Conservation (phyloP, 1,140 invertebrate genomes). For the Bombus polaris region DNA sequence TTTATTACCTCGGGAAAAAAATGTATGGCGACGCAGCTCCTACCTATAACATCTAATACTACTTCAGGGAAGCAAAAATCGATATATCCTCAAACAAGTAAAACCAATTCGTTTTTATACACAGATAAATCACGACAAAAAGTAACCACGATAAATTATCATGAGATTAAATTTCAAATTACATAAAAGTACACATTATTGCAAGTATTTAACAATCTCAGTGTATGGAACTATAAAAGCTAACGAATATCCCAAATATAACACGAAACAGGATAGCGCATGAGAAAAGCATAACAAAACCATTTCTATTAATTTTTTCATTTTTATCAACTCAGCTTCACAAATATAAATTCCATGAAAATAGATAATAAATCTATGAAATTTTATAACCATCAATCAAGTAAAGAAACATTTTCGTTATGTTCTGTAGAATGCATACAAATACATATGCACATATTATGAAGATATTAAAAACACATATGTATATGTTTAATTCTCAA, state of each 20-base stretch:
- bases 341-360: not conserved
- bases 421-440: not conserved
- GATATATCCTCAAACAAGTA: not conserved
- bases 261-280: no score
- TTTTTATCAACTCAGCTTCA: no score
- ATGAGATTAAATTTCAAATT: not conserved
- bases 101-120: not conserved
- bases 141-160: not conserved
- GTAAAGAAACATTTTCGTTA: not conserved
- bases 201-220: no score
- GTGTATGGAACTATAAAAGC: no score
- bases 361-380: not conserved
- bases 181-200: not conserved
- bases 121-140: not conserved
- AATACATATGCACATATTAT: no score
- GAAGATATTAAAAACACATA: no score
- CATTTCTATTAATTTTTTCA: no score
- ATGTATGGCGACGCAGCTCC: not conserved
- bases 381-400: not conserved
- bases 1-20: constrained; percentile 21
- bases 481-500: no score
- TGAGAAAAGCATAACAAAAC: no score
- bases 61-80: not conserved
- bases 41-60: not conserved
- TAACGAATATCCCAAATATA: no score